phyloP scores from a whole-genome alignment of 1,140 invertebrate genomes.

The Drosophila insularis region DNA sequence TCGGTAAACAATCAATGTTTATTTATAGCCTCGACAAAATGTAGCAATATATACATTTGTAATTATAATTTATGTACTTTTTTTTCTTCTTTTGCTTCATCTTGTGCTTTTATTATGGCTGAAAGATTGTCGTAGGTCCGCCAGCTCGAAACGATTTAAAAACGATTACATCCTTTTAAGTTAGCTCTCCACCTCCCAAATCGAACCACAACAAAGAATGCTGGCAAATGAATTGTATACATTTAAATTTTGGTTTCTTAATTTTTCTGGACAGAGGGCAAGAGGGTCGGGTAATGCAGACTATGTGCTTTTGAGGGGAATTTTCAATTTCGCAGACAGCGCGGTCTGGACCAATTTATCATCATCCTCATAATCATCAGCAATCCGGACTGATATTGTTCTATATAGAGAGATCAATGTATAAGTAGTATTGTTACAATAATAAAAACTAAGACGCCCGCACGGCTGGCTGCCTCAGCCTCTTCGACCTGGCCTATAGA shows the following conservation, averaged over 20 bases:
- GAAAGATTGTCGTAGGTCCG: slow-evolving; percentile 43
- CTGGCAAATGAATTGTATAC: slow-evolving; percentile 38
- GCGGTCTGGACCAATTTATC: slow-evolving; percentile 37
- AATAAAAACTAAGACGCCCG: slow-evolving; percentile 62
- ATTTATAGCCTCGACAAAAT: slow-evolving; percentile 15
- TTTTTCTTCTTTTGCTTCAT: too few species aligned
- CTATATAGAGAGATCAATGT: slow-evolving; percentile 1
- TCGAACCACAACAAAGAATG: slow-evolving; percentile 33
- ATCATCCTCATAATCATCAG: slow-evolving; percentile 44
- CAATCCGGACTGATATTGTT: slow-evolving; percentile 16
- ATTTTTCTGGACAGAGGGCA: not conserved
- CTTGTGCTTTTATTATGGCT: not conserved
- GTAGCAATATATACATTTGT: slow-evolving; percentile 10
- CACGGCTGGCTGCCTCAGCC: slow-evolving; percentile 55
- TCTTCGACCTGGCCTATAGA: slow-evolving; percentile 39
- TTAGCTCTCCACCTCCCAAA: not conserved
- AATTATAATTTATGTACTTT: slow-evolving; percentile 6
- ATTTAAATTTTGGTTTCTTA: slow-evolving; percentile 1
- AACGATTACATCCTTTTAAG: slow-evolving; percentile 21
- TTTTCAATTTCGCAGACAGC: slow-evolving; percentile 39
- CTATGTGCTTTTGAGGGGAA: not conserved
- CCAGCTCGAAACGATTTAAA: slow-evolving; percentile 37
- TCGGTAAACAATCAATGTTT: slow-evolving; percentile 47
- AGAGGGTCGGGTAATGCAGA: slow-evolving; percentile 3
- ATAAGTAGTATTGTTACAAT: slow-evolving; percentile 40